phyloP scores from a whole-genome alignment of 2,888 invertebrate genomes.

The Eilema depressum region DNA sequence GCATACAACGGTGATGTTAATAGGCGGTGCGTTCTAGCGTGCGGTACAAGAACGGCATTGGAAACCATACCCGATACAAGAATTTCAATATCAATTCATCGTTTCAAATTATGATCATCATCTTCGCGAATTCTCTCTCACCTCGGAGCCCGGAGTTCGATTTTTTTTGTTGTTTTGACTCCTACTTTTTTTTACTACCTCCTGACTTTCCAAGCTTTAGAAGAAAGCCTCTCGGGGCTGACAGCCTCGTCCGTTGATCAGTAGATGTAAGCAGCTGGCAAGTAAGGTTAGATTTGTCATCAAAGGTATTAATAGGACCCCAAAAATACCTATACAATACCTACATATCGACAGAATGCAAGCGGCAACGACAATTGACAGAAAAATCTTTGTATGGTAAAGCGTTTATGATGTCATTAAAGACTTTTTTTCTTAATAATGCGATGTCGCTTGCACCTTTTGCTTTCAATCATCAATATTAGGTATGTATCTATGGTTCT shows the following conservation, averaged over 20 bases:
- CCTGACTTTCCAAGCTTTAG: too few relatives aligned
- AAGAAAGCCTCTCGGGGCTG: too few relatives aligned
- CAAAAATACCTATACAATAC: neutral
- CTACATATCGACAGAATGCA: neutral
- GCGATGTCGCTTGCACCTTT: neutral
- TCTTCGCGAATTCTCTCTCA: too few relatives aligned
- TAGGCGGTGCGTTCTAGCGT: slow-evolving; percentile 44
- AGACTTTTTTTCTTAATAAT: neutral
- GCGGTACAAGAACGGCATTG: slow-evolving; percentile 27
- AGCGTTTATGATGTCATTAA: neutral
- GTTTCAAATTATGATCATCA: too few relatives aligned
- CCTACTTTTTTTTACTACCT: too few relatives aligned
- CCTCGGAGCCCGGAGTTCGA: too few relatives aligned
- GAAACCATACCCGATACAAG: neutral
- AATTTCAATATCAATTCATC: too few relatives aligned
- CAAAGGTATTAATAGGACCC: too few relatives aligned
- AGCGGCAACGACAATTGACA: neutral
- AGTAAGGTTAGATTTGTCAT: too few relatives aligned
- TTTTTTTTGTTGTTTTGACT: too few relatives aligned
- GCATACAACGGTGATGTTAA: slow-evolving; percentile 45
- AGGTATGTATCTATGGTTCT: neutral
- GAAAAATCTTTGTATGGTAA: neutral
- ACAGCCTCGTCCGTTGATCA: too few relatives aligned
- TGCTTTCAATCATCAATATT: neutral
- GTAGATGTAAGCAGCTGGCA: too few relatives aligned